Percentiles rank a stretch among this genome's conserved stretches.
Evolutionary conservation across 2,888 invertebrate species (phyloP).

Genomic region (Lagria hirta): DNA sequence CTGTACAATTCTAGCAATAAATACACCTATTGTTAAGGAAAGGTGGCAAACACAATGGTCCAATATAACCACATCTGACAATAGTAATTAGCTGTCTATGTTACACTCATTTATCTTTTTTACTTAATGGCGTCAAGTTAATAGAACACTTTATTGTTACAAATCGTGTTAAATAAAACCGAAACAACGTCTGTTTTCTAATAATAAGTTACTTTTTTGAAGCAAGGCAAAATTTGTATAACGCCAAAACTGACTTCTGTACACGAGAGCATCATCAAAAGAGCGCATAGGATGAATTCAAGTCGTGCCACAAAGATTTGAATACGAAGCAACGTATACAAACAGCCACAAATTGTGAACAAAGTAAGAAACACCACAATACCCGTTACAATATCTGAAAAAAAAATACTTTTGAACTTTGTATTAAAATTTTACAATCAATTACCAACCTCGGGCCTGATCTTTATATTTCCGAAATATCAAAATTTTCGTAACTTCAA

Average conservation of each 20-base stretch:
- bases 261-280: constrained; percentile 36
- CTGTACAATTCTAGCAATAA: too few species aligned
- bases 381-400: constrained; percentile 37
- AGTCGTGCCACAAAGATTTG: constrained; percentile 41
- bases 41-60: too few species aligned
- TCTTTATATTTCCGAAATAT: constrained; percentile 40
- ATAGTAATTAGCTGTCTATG: too few species aligned
- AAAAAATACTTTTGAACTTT: constrained; percentile 3
- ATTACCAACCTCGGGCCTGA: constrained; percentile 38
- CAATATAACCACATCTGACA: too few species aligned
- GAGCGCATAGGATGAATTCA: constrained; percentile 40
- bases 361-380: constrained; percentile 39
- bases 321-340: constrained; percentile 40
- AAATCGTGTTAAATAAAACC: not conserved
- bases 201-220: constrained; percentile 38
- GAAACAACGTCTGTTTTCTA: constrained; percentile 8
- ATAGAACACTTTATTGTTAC: not conserved
- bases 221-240: constrained; percentile 39
- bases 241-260: constrained; percentile 41
- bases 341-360: constrained; percentile 35
- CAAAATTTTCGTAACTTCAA: constrained; percentile 41
- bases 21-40: too few species aligned
- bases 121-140: too few species aligned
- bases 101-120: constrained; percentile 32
- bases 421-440: constrained; percentile 27